These are phyloP conservation scores for Pemphigus obesinymphae DNA, from an alignment of 1,140 invertebrate genomes.

Conservation along the genomic window DNA sequence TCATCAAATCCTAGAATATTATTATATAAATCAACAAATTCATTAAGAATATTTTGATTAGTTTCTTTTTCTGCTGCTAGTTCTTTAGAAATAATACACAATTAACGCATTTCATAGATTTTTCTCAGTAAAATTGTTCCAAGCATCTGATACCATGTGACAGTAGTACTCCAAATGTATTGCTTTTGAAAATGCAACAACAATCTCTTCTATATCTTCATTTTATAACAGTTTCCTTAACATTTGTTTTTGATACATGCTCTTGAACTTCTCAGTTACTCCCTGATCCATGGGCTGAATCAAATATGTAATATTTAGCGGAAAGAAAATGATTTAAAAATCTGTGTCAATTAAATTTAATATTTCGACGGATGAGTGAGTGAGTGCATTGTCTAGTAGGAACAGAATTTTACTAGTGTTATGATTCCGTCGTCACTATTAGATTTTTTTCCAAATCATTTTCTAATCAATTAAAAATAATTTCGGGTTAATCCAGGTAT, in stretches of 20 bases:
- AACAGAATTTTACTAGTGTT: not conserved
- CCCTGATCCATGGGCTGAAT: not conserved
- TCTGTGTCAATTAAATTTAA: not conserved
- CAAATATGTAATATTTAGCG: not conserved
- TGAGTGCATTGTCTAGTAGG: not conserved
- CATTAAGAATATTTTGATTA: slow-evolving; percentile 15
- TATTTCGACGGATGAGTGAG: not conserved
- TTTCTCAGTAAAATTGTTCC: no score
- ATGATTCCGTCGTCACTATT: no score
- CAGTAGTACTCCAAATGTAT: no score
- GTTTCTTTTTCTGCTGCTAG: slow-evolving; percentile 19
- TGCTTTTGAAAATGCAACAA: no score
- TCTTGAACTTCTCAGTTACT: not conserved
- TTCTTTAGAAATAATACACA: no score
- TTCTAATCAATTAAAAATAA: no score
- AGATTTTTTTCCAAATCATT: no score
- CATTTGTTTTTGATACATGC: not conserved
- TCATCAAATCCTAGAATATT: slow-evolving; percentile 31
- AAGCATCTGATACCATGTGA: no score
- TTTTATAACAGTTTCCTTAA: not conserved
- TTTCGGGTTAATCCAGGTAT: no score
- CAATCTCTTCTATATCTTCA: not conserved
- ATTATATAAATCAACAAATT: slow-evolving; percentile 28
- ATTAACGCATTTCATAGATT: no score
- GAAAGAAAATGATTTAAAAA: not conserved